Evolutionary conservation across 2,888 invertebrate genomes (phyloP).

Genomic region (Barypeithes pellucidus): DNA sequence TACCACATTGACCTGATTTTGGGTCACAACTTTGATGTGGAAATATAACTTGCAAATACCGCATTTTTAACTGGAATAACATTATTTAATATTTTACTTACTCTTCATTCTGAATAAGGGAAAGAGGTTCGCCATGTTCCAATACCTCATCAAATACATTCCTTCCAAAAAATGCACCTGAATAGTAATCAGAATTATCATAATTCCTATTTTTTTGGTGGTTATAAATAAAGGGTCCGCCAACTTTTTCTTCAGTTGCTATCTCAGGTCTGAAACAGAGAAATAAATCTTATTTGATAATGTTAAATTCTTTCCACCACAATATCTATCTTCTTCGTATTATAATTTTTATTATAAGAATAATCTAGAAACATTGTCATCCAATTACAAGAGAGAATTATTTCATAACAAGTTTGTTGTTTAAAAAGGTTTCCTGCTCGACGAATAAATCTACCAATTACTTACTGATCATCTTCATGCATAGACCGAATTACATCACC

Average conservation of each 20-base stretch:
- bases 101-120: conserved; percentile 2
- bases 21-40: no score
- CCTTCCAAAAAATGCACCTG: conserved; percentile 28
- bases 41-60: no score
- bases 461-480: conserved; percentile 25
- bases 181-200: conserved; percentile 1
- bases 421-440: no score
- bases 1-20: no score
- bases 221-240: neutral
- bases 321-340: neutral
- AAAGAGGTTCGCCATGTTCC: neutral
- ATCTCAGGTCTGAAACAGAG: neutral
- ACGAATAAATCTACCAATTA: neutral
- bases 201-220: neutral
- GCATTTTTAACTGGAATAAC: neutral
- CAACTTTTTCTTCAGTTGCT: conserved; percentile 10
- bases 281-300: neutral
- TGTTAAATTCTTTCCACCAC: neutral
- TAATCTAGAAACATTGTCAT: no score
- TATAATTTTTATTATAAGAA: no score
- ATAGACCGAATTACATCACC: conserved; percentile 7
- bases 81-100: conserved; percentile 6
- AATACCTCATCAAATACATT: conserved; percentile 37
- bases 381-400: no score
- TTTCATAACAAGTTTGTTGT: no score